phyloP scores from a whole-genome alignment of 2,888 invertebrate species.

The Drosophila hamatofila region DNA sequence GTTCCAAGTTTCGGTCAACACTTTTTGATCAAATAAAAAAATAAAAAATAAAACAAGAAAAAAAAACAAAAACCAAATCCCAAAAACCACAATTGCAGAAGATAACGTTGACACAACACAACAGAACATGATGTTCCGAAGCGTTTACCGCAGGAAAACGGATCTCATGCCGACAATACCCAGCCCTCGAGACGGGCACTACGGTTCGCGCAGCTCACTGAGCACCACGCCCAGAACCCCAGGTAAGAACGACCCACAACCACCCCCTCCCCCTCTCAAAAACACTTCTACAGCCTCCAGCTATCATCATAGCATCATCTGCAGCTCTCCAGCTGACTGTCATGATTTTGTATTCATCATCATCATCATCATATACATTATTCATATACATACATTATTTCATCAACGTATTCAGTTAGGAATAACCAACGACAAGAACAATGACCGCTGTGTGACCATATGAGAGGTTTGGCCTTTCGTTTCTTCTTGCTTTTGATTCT shows the following conservation, averaged over 20 bases:
- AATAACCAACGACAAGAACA: background rate
- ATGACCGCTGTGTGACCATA: conserved; percentile 16
- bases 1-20: conserved; percentile 43
- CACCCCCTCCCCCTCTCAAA: conserved; percentile 15
- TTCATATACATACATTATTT: conserved; percentile 17
- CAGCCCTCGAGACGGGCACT: conserved; percentile 88
- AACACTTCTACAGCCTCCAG: conserved; percentile 22
- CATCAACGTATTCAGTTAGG: conserved; percentile 16
- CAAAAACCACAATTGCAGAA: conserved; percentile 82
- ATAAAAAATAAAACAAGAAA: conserved; percentile 6
- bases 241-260: conserved; percentile 81
- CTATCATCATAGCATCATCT: conserved; percentile 9
- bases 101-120: conserved; percentile 85
- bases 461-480: conserved; percentile 28
- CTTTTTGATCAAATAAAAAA: conserved; percentile 32
- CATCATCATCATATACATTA: conserved; percentile 9
- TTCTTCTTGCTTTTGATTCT: conserved; percentile 29
- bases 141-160: conserved; percentile 93
- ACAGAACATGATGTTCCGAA: conserved; percentile 88
- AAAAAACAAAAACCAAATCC: conserved; percentile 37
- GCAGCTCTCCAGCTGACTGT: conserved; percentile 3
- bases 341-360: conserved; percentile 20
- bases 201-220: conserved; percentile 86
- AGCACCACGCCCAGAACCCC: conserved; percentile 86
- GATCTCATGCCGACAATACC: conserved; percentile 96